Conservation (phyloP, 2,888 invertebrate species). For the Phengaris arion region DNA sequence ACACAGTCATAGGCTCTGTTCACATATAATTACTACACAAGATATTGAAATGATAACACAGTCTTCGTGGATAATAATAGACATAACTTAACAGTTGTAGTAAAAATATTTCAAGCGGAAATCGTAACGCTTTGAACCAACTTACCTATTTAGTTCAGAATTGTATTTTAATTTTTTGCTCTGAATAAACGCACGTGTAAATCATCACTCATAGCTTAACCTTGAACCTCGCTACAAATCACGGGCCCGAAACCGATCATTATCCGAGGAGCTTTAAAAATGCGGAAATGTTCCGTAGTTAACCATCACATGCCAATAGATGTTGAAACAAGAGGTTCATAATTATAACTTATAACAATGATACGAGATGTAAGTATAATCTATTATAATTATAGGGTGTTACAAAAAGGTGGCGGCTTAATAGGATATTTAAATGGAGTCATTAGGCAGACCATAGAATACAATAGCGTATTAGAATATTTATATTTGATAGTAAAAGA, state of each 20-base stretch:
- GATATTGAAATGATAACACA: background rate
- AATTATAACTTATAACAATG: constrained; percentile 24
- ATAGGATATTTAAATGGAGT: constrained; percentile 9
- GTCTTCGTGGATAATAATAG: background rate
- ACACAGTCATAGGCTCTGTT: no score
- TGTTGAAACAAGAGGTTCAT: constrained; percentile 21
- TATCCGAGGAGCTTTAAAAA: constrained; percentile 29
- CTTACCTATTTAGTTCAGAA: background rate
- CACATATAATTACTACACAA: no score
- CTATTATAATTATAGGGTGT: background rate
- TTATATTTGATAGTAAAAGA: background rate
- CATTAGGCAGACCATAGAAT: background rate
- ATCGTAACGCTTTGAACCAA: background rate
- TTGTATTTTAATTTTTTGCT: constrained; percentile 7
- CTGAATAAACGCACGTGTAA: constrained; percentile 32
- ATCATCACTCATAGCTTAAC: constrained; percentile 38
- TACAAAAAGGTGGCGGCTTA: constrained; percentile 9
- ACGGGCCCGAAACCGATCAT: constrained; percentile 38
- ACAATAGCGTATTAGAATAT: background rate
- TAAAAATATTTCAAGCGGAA: background rate
- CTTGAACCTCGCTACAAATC: constrained; percentile 57
- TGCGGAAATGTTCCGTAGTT: constrained; percentile 23
- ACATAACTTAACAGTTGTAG: no score
- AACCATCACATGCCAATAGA: constrained; percentile 20
- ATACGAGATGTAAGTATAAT: constrained; percentile 18